Evolutionary conservation across 2,113 vertebrate genomes (phyloP).

Genomic region (Tiliqua scincoides): DNA sequence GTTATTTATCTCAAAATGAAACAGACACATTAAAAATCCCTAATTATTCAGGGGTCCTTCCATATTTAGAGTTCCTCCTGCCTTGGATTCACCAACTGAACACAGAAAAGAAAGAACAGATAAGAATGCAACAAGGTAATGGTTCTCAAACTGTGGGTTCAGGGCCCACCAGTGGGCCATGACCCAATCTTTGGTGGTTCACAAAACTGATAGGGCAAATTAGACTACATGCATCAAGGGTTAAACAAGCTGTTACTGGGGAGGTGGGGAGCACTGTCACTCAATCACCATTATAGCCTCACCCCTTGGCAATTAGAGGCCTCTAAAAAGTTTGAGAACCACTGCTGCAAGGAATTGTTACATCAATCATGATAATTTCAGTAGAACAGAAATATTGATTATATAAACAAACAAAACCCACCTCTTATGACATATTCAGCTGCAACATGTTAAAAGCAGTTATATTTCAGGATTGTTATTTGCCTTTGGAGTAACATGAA

Average conservation of each 20-base stretch:
- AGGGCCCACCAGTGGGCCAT: too few relatives aligned
- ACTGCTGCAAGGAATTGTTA: background rate
- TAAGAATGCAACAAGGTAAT: too few relatives aligned
- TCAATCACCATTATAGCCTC: too few relatives aligned
- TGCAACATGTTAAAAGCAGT: background rate
- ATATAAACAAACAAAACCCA: background rate
- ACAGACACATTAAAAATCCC: background rate
- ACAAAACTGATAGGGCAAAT: too few relatives aligned
- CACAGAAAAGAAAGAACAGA: too few relatives aligned
- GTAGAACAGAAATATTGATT: background rate
- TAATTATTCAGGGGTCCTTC: background rate
- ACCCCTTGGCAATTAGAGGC: too few relatives aligned
- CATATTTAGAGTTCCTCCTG: background rate
- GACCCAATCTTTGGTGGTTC: too few relatives aligned
- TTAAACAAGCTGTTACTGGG: too few relatives aligned
- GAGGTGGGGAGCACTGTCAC: too few relatives aligned
- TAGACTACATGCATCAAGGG: too few relatives aligned
- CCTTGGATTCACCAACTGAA: background rate
- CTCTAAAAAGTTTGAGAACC: too few relatives aligned
- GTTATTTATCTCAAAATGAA: background rate
- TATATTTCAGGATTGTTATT: constrained; percentile 17
- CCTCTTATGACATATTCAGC: background rate
- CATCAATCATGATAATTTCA: background rate
- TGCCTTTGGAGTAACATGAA: constrained; percentile 11
- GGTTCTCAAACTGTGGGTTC: too few relatives aligned